Evolutionary conservation across 2,113 vertebrate genomes (phyloP).

Genomic region (Tinamus guttatus): DNA sequence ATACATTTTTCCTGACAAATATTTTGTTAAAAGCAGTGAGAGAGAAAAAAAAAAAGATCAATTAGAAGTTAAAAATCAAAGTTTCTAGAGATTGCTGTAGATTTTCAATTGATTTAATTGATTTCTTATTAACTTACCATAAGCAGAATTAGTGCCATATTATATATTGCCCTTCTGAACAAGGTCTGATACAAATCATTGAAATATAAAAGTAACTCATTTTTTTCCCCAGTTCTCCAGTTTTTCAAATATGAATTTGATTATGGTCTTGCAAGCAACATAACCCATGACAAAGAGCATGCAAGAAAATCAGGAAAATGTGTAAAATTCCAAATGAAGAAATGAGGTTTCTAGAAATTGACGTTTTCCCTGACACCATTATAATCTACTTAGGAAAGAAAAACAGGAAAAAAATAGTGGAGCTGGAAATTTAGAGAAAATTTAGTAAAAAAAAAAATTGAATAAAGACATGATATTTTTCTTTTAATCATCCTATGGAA

Average conservation of each 20-base stretch:
- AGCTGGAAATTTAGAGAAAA: background rate
- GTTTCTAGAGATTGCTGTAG: fast-evolving
- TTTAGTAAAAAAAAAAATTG: background rate
- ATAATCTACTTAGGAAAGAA: background rate
- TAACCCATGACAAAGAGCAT: background rate
- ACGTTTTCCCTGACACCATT: background rate
- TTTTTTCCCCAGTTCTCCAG: background rate
- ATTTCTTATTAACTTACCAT: background rate
- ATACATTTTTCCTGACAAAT: background rate
- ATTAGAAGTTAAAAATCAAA: background rate
- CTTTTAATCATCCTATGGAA: background rate
- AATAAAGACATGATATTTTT: background rate
- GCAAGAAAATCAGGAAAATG: fast-evolving
- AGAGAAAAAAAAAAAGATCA: background rate
- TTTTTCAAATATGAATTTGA: background rate
- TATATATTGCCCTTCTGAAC: background rate
- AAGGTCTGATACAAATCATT: background rate
- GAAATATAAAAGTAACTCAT: background rate
- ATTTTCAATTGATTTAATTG: background rate
- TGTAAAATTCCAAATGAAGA: background rate
- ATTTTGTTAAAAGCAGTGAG: background rate
- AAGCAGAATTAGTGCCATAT: background rate
- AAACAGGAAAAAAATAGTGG: background rate
- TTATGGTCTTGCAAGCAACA: background rate
- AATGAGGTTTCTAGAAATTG: background rate